These are phyloP conservation scores for Rhynchotus rufescens DNA, from an alignment of 2,797 vertebrate species.

Conservation along the genomic window DNA sequence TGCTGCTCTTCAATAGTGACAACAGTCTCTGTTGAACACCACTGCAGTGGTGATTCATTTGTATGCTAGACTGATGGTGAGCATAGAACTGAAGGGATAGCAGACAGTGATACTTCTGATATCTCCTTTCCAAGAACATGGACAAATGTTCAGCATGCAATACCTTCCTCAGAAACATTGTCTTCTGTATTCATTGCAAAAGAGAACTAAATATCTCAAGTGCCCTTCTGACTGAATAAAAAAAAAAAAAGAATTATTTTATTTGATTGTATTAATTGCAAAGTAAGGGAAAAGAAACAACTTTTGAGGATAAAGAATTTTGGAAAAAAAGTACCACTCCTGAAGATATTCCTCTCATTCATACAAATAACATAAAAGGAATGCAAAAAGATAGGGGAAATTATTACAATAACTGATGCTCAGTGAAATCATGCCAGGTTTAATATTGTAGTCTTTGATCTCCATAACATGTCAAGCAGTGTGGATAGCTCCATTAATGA, in stretches of 20 bases:
- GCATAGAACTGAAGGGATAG: neutral
- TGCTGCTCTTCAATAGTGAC: neutral
- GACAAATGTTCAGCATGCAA: neutral
- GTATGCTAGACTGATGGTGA: neutral
- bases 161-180: neutral
- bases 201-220: neutral
- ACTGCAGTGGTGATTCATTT: neutral
- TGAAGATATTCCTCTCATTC: neutral
- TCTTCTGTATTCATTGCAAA: neutral
- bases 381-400: neutral
- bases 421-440: neutral
- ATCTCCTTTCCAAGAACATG: neutral
- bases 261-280: neutral
- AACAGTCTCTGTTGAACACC: neutral
- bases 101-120: neutral
- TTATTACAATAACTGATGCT: neutral
- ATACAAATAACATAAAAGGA: neutral
- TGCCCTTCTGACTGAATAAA: neutral
- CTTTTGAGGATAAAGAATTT: neutral
- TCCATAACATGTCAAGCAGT: neutral
- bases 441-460: neutral
- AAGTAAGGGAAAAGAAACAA: neutral
- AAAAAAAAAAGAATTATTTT: neutral
- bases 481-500: neutral
- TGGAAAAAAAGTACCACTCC: neutral